Evolutionary conservation across 2,113 vertebrate genomes (phyloP).

Genomic region (Oncorhynchus gorbuscha): DNA sequence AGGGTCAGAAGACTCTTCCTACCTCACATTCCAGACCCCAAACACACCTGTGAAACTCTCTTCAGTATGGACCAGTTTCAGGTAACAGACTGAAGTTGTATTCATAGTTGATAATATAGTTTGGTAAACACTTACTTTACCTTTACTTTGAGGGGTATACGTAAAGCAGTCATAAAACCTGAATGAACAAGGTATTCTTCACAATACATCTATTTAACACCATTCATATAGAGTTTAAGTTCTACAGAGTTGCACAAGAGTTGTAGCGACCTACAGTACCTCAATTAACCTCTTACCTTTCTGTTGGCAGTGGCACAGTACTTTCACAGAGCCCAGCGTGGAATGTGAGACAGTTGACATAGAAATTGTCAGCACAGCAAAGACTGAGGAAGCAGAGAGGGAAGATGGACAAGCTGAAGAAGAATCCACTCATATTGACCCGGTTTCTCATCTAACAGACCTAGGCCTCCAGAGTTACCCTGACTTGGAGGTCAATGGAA

Average conservation of each 20-base stretch:
- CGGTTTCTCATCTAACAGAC: neutral
- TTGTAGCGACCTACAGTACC: too few relatives aligned
- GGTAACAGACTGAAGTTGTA: constrained; percentile 8
- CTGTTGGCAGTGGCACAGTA: constrained; percentile 13
- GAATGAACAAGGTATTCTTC: too few relatives aligned
- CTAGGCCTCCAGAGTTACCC: neutral
- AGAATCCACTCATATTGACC: neutral
- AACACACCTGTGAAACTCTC: constrained; percentile 28
- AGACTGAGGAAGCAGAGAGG: neutral
- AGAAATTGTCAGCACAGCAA: constrained; percentile 12
- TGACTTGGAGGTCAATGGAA: neutral
- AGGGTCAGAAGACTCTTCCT: constrained; percentile 47
- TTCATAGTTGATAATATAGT: neutral
- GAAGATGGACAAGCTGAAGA: neutral
- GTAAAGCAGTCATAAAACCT: too few relatives aligned
- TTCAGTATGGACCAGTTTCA: constrained; percentile 33
- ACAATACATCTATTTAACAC: too few relatives aligned
- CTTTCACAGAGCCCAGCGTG: neutral
- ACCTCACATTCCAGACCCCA: constrained; percentile 48
- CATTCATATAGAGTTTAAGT: neutral
- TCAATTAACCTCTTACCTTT: neutral
- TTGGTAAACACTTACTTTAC: neutral
- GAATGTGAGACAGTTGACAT: constrained; percentile 35
- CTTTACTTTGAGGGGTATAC: too few relatives aligned
- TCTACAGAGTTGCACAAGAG: neutral